Percentiles rank a stretch among this genome's conserved stretches.
phyloP scores from a whole-genome alignment of 2,113 vertebrate species.

The Emydocephalus ijimae region DNA sequence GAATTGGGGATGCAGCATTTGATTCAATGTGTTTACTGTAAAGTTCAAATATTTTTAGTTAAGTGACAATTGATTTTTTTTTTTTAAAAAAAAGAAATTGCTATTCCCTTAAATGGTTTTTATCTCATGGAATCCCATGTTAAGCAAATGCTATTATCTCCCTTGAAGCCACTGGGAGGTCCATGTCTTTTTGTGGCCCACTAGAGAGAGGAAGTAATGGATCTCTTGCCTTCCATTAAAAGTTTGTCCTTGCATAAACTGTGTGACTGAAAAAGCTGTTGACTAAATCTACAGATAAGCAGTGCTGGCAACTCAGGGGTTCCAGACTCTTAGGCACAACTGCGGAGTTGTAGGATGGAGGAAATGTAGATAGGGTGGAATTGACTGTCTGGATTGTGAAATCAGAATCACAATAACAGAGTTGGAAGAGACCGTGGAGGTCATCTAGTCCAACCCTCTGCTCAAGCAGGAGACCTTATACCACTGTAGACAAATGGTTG shows the following conservation, averaged over 20 bases:
- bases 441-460: not conserved
- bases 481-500: not conserved
- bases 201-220: not conserved
- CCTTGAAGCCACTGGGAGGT: not conserved
- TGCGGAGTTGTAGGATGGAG: not conserved
- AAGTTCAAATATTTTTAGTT: not conserved
- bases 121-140: not conserved
- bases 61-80: not conserved
- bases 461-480: not conserved
- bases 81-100: no score
- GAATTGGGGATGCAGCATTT: not conserved
- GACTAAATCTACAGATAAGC: not conserved
- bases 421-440: not conserved
- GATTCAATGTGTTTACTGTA: not conserved
- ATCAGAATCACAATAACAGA: not conserved
- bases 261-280: not conserved
- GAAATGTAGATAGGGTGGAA: not conserved
- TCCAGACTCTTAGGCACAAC: not conserved
- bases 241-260: conserved; percentile 9
- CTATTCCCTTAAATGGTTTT: conserved; percentile 8
- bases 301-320: not conserved
- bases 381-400: not conserved
- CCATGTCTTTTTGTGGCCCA: not conserved
- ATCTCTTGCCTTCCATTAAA: not conserved
- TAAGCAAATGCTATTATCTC: not conserved